phyloP scores from a whole-genome alignment of 2,797 vertebrate species.

The Microcaecilia unicolor region DNA sequence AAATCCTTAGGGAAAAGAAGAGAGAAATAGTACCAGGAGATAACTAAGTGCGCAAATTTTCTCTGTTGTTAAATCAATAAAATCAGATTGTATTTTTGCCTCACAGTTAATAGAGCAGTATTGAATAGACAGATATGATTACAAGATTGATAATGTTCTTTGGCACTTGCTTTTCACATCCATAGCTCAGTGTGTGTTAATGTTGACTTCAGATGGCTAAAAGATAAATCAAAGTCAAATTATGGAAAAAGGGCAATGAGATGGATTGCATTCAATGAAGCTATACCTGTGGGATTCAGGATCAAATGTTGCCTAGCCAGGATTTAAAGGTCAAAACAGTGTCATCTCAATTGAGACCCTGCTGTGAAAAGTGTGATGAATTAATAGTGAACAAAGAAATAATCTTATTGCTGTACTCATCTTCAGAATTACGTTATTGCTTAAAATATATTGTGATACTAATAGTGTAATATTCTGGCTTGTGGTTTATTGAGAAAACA shows the following conservation, averaged over 20 bases:
- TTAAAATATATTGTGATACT: too few relatives aligned
- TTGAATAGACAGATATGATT: slow-evolving; percentile 2
- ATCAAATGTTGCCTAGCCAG: slow-evolving; percentile 15
- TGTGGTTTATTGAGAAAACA: too few relatives aligned
- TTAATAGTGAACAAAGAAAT: slow-evolving; percentile 18
- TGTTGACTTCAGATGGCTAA: slow-evolving; percentile 14
- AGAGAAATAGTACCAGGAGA: not conserved
- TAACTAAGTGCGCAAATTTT: slow-evolving; percentile 15
- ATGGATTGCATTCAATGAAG: slow-evolving; percentile 3
- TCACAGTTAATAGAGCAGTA: slow-evolving; percentile 10
- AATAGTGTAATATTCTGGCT: too few relatives aligned
- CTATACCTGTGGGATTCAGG: not conserved
- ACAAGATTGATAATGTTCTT: not conserved
- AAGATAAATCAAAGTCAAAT: slow-evolving; percentile 33
- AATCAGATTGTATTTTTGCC: slow-evolving; percentile 17
- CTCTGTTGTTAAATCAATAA: slow-evolving; percentile 21
- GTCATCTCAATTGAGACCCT: slow-evolving; percentile 2
- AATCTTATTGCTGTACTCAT: slow-evolving; percentile 15
- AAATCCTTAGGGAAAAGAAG: slow-evolving; percentile 15
- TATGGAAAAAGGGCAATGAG: slow-evolving; percentile 4
- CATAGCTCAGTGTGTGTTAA: not conserved
- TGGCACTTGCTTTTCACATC: slow-evolving; percentile 12
- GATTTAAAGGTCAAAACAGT: slow-evolving; percentile 24
- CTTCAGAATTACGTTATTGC: slow-evolving; percentile 23
- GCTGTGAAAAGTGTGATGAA: slow-evolving; percentile 24